Base-by-base conservation (phyloP, 2,797 vertebrate species). In the Moxostoma hubbsi region DNA sequence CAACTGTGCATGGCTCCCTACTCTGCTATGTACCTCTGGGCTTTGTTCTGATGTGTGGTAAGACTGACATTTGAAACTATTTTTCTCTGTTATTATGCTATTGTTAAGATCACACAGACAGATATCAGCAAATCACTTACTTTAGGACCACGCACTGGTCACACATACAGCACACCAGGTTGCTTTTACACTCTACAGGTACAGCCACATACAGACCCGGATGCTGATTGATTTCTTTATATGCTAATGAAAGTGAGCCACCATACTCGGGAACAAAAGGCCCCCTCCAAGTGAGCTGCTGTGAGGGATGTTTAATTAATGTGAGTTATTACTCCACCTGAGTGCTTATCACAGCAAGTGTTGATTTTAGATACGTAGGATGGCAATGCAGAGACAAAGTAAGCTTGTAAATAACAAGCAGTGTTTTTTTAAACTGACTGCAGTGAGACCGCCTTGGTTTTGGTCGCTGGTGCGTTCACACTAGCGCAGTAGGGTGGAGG, bases 241-340 rank as follows among this genome's bases (percentile, higher is more conserved):
- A 91, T 92, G 91, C 83, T 90, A 91, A 92, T 87, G 88, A 84
- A 9, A 0, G 46, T 13, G 63, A 87, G 87, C 87, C 89, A 86
- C 86, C 63, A 61, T 57, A 57, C 75, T 71, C 49, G 43, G 64
- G 73, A 82, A 87, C 82, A 85, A 86, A 83, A 81, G 80, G 61
- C 73, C 81, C 73, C 54, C 67, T 83, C 75, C 64, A 62, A 84
- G 78, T 65, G 59, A 81, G 82, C 82, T 71, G 70, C 76, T 73
- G 79, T 66, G 79, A 74, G 36, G 81, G 71, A 83, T 85, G 82
- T 85, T 86, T 87, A 86, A 87, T 87, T 87, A 86, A 86, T 83
- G 82, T 84, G 82, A 86, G 83, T 87, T 86, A 86, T 86, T 82
- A 84, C 85, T 73, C 64, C 65, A 55, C 74, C 70, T 64, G 73